Conservation (phyloP, 2,113 vertebrate genomes). For the Muntiacus muntjak region DNA sequence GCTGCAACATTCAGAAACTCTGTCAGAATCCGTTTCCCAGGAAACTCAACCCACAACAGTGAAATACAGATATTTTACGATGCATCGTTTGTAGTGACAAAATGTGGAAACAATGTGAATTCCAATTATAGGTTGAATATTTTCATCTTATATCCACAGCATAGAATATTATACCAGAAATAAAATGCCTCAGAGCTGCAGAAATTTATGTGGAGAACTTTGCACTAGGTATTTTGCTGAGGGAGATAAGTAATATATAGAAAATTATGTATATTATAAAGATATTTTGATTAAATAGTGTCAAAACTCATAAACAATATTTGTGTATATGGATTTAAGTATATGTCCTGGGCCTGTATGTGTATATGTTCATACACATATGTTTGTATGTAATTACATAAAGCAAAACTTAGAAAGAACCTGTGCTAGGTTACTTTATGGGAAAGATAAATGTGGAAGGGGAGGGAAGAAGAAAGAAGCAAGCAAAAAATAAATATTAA, state of each 20-base stretch:
- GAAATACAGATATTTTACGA: background rate
- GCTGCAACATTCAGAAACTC: background rate
- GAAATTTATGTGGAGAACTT: background rate
- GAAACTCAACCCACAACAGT: background rate
- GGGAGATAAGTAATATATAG: background rate
- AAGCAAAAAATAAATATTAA: background rate
- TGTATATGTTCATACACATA: background rate
- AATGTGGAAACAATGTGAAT: background rate
- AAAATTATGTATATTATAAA: background rate
- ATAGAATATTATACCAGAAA: background rate
- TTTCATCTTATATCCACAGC: background rate
- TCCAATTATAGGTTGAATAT: background rate
- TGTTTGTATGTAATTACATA: background rate
- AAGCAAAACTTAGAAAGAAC: background rate
- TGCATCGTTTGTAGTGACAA: background rate
- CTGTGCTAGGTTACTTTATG: background rate
- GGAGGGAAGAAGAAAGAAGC: background rate
- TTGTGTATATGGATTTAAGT: background rate
- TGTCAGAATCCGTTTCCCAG: background rate
- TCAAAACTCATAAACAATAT: background rate
- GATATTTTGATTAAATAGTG: background rate
- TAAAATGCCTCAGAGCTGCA: background rate
- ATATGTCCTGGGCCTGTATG: background rate
- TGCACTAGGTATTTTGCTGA: background rate
- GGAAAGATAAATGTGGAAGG: background rate